Evolutionary conservation across 2,113 vertebrate species (phyloP).

Genomic region (Hemichromis elongatus): DNA sequence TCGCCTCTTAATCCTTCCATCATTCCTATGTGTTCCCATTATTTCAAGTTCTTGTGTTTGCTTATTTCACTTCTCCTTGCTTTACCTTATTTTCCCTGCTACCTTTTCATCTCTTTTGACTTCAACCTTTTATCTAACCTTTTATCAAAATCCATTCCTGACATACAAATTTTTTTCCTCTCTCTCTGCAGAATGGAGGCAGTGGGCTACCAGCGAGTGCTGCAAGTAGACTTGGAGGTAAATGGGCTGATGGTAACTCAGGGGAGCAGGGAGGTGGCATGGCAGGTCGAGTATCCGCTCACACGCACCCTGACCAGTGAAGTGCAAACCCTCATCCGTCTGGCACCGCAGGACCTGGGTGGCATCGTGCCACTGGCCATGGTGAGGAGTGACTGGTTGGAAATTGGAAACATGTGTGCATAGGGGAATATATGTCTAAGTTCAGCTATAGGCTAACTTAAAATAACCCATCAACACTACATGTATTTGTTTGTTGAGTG

Average conservation of each 20-base stretch:
- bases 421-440: neutral
- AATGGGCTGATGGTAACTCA: constrained; percentile 82
- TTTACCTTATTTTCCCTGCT: neutral
- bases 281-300: constrained; percentile 94
- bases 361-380: constrained; percentile 90
- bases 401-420: neutral
- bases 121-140: neutral
- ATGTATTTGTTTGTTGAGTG: neutral
- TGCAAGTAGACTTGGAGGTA: constrained; percentile 89
- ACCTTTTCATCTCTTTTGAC: neutral
- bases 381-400: constrained; percentile 73
- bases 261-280: constrained; percentile 82
- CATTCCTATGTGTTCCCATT: neutral
- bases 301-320: constrained; percentile 72
- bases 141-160: constrained; percentile 17
- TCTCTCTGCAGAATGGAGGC: constrained; percentile 68
- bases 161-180: neutral
- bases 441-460: neutral
- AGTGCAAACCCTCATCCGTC: constrained; percentile 81
- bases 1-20: neutral
- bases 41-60: neutral
- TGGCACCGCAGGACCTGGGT: constrained; percentile 87
- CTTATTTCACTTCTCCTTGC: neutral
- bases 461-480: neutral
- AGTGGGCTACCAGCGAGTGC: constrained; percentile 77